phyloP scores from a whole-genome alignment of 1,140 invertebrate species.

The Drosophila nebulosa region DNA sequence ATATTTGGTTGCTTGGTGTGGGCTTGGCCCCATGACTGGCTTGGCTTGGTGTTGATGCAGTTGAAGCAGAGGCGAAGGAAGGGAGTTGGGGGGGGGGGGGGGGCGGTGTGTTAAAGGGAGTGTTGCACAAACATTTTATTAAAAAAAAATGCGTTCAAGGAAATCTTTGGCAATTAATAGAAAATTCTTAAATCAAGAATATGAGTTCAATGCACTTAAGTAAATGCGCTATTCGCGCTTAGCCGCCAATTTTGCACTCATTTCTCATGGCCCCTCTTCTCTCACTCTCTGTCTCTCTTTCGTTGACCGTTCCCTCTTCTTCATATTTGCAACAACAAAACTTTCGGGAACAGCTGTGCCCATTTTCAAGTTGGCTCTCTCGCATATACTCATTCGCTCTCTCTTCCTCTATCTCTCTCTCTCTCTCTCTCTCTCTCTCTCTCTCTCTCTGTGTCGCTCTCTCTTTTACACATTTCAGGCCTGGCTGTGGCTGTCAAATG shows the following conservation, averaged over 20 bases:
- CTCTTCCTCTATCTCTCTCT: conserved; percentile 12
- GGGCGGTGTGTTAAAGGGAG: background rate
- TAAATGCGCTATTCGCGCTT: background rate
- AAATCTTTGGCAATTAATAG: conserved; percentile 69
- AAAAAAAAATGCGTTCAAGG: conserved; percentile 67
- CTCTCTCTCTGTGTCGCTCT: conserved; percentile 6
- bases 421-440: conserved; percentile 14
- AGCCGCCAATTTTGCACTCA: conserved; percentile 63
- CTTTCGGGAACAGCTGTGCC: conserved; percentile 72
- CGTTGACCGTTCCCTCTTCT: background rate
- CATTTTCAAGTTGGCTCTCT: conserved; percentile 35
- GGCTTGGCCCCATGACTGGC: conserved; percentile 76
- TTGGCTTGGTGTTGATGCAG: background rate
- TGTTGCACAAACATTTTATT: conserved; percentile 15
- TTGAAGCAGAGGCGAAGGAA: too few species aligned
- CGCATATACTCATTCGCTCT: conserved; percentile 2
- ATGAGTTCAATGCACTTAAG: conserved; percentile 60
- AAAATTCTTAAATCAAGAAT: conserved; percentile 9
- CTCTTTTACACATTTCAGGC: too few species aligned
- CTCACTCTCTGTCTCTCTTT: background rate
- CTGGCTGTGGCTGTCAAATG: conserved; percentile 62
- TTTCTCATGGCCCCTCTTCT: conserved; percentile 36
- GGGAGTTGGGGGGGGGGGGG: too few species aligned
- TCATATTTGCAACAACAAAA: conserved; percentile 25
- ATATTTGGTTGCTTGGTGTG: conserved; percentile 63